Base-by-base conservation (phyloP, 1,140 invertebrate species). In the Armadillidium nasatum region DNA sequence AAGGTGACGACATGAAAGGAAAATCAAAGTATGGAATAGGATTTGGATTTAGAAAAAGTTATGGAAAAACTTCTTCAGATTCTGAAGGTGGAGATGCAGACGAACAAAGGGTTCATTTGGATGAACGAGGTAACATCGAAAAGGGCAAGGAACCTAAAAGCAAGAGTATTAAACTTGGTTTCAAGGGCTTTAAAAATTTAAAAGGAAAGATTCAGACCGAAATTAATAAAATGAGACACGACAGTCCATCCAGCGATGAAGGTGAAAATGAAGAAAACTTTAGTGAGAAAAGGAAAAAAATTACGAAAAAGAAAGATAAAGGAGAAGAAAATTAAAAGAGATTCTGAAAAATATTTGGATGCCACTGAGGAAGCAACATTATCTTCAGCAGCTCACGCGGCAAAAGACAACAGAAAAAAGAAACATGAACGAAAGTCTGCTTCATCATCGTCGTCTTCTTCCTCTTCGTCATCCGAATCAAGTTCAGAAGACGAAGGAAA, bases 161-260 rank as follows among this genome's bases (percentile, higher is more conserved):
- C 50, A 78, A 78, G 67, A 74, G 77, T 15, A 68, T 78, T 21
- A 60, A 71, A 10, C 33, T 78, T 50, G 77, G 74, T 66, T 78
- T 78, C 44, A 76, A 78, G 44, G 77, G 77, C n/a, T n/a, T 23
- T 44, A 78, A 78, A 72, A 78, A 78, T 70, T 60, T 78, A 22
- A 78, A 78, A 67, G 77, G 77, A 75, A 66, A 76, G n/a, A n/a
- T 78, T 21, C 77, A 78, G 23, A 78, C 77, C 0, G 77, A 78
- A 70, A 73, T 78, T 33, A 78, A 67, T 43, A 70, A 74, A 19
- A 78, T 78, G 74, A 46, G 77, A 21, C 77, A 78, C 44, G 77
- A 78, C 66, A 78, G 77, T 46, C 77, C 75, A 60, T 78, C 77
- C 1, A 78, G 77, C 69, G 77, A 78, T 15, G 77, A 78, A 69